Percentiles rank a stretch among this genome's conserved stretches.
Conservation (phyloP, 2,797 vertebrate species). For the Pipistrellus pygmaeus region DNA sequence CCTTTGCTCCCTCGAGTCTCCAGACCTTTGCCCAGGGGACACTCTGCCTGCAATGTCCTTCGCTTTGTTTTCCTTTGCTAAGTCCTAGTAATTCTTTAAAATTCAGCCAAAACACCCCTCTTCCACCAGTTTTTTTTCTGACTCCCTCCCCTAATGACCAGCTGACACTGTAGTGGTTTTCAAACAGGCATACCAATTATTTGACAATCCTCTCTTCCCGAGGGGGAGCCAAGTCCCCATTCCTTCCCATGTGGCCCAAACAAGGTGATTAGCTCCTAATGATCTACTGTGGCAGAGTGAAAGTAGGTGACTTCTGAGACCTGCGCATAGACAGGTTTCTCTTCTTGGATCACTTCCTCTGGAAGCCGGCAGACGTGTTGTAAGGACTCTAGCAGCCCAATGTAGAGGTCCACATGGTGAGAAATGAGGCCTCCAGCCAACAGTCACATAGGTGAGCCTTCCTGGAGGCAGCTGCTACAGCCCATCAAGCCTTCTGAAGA, state of each 20-base stretch:
- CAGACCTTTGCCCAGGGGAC: neutral
- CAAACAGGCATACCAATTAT: neutral
- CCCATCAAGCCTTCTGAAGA: neutral
- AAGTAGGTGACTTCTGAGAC: neutral
- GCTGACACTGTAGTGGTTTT: neutral
- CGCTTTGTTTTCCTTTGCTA: neutral
- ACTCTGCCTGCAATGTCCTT: neutral
- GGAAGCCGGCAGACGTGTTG: neutral
- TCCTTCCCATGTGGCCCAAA: neutral
- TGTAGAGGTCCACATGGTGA: neutral
- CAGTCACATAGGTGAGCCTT: too few species aligned
- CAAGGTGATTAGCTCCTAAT: neutral
- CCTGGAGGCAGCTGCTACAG: neutral
- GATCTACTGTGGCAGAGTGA: neutral
- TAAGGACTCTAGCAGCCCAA: neutral
- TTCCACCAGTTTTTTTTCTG: neutral
- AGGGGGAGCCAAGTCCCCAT: neutral
- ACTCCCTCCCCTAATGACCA: neutral
- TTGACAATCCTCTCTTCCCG: neutral
- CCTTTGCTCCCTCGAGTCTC: neutral
- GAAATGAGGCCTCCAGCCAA: neutral
- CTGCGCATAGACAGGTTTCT: neutral
- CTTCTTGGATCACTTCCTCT: neutral
- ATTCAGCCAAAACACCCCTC: neutral
- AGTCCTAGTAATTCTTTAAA: neutral